Conservation (phyloP, 2,113 vertebrate species). For the Pollachius pollachius region DNA sequence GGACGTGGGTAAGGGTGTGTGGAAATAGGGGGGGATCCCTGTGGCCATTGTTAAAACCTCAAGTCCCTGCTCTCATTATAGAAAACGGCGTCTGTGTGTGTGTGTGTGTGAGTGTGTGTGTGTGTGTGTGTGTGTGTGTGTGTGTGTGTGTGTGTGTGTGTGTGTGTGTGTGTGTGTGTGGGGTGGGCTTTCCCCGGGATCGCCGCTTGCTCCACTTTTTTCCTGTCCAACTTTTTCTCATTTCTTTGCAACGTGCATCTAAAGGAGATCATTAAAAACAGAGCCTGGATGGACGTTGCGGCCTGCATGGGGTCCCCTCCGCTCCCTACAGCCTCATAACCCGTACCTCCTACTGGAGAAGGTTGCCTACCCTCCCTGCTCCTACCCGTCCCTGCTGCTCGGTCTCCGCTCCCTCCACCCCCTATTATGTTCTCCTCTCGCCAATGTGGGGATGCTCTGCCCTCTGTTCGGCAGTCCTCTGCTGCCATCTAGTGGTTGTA, state of each 20-base stretch:
- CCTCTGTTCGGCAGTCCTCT: slow-evolving; percentile 36
- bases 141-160: slow-evolving; percentile 5
- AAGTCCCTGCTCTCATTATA: slow-evolving; percentile 63
- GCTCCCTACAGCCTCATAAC: no score
- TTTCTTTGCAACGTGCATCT: no score
- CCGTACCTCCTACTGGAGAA: no score
- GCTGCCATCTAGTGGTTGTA: slow-evolving; percentile 69
- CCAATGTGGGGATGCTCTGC: background rate
- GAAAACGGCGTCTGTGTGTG: slow-evolving; percentile 33
- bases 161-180: slow-evolving; percentile 36
- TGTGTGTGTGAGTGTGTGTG: slow-evolving; percentile 25
- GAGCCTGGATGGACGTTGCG: no score
- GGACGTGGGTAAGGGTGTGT: background rate
- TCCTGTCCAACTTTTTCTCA: no score
- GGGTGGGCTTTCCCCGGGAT: no score
- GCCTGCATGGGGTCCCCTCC: no score
- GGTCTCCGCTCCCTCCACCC: slow-evolving; percentile 21
- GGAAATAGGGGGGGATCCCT: slow-evolving; percentile 20
- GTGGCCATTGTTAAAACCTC: slow-evolving; percentile 52
- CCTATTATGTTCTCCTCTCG: background rate
- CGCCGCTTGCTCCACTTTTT: no score
- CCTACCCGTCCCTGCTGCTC: no score
- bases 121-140: slow-evolving; percentile 34
- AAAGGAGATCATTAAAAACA: no score
- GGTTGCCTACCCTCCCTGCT: no score